Evolutionary conservation across 2,888 invertebrate species (phyloP).

Genomic region (Amblyteles armatorius): DNA sequence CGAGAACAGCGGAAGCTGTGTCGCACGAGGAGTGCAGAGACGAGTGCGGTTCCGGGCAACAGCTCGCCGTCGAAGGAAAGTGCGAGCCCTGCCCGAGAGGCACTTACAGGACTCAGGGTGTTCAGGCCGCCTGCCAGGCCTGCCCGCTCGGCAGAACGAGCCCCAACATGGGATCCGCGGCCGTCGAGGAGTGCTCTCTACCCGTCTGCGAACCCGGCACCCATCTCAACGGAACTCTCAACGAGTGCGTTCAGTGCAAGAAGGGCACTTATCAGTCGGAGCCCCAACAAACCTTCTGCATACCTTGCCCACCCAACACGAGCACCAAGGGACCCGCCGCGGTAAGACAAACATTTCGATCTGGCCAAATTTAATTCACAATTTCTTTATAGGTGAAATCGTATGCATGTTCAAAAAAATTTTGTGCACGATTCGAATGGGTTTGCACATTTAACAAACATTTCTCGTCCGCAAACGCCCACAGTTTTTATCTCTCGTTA

Average conservation of each 20-base stretch:
- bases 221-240: conserved; percentile 94
- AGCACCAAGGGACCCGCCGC: conserved; percentile 94
- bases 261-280: conserved; percentile 96
- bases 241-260: conserved; percentile 94
- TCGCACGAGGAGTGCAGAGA: conserved; percentile 95
- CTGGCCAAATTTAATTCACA: background rate
- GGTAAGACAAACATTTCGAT: conserved; percentile 86
- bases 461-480: background rate
- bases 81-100: conserved; percentile 97
- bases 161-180: conserved; percentile 92
- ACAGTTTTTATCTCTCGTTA: background rate
- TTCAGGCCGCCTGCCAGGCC: conserved; percentile 94
- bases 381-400: background rate
- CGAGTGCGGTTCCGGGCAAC: conserved; percentile 95
- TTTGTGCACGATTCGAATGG: too few relatives aligned
- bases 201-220: conserved; percentile 93
- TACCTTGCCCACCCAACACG: conserved; percentile 95
- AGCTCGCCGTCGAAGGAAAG: conserved; percentile 93
- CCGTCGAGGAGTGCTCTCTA: conserved; percentile 95
- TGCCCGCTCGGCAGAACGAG: conserved; percentile 97
- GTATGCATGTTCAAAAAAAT: background rate
- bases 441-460: background rate
- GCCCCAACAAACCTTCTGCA: conserved; percentile 94
- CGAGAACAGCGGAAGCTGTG: conserved; percentile 95
- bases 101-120: conserved; percentile 93